Conservation (phyloP, 1,140 invertebrate genomes). For the Saccostrea cuccullata region DNA sequence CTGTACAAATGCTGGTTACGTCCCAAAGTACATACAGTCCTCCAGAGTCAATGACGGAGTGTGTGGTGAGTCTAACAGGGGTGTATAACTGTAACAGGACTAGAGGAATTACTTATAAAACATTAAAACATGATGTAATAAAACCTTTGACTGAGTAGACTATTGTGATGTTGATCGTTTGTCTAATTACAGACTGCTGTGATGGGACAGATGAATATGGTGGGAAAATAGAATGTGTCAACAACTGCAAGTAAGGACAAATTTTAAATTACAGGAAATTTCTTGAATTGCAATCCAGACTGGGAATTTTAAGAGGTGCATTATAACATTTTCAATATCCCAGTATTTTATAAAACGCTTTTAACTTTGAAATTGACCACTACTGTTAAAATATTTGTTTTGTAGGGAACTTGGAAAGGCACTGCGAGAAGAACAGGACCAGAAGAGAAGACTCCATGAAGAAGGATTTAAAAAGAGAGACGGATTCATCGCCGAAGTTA, state of each 20-base stretch:
- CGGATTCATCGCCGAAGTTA: constrained; percentile 86
- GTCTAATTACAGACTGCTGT: constrained; percentile 89
- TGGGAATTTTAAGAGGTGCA: too few species aligned
- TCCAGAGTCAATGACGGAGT: constrained; percentile 97
- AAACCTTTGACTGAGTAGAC: background rate
- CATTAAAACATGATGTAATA: background rate
- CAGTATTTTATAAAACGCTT: too few species aligned
- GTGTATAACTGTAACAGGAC: background rate
- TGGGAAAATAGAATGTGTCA: constrained; percentile 83
- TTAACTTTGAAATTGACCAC: too few species aligned
- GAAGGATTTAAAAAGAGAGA: constrained; percentile 88
- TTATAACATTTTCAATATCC: too few species aligned
- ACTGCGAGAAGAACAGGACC: constrained; percentile 87
- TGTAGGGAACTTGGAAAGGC: constrained; percentile 90
- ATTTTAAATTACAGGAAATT: background rate
- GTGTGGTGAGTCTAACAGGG: constrained; percentile 84
- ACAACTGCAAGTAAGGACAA: constrained; percentile 81
- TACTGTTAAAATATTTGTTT: constrained; percentile 16
- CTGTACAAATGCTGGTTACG: constrained; percentile 94
- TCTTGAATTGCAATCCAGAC: too few species aligned
- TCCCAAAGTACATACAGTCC: constrained; percentile 89
- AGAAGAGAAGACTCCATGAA: constrained; percentile 85
- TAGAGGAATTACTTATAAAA: too few species aligned
- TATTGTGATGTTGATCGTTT: background rate
- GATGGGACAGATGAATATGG: constrained; percentile 95